Conservation (phyloP, 2,113 vertebrate genomes). For the Gallinago paraguaiae region DNA sequence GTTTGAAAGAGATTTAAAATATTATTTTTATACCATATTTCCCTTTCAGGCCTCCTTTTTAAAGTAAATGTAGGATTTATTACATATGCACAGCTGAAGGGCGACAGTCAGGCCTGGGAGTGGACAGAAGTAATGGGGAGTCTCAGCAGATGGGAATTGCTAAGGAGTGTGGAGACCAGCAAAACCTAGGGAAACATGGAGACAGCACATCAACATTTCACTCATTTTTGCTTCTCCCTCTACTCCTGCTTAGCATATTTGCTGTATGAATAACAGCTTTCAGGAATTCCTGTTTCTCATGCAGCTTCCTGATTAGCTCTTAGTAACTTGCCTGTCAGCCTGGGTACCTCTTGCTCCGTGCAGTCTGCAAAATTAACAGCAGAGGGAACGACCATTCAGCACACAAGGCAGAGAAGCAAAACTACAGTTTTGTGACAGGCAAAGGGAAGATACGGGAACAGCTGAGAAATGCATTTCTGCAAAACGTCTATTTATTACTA, state of each 20-base stretch:
- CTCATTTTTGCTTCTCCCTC: neutral
- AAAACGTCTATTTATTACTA: neutral
- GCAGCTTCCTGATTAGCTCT: neutral
- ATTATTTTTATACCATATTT: neutral
- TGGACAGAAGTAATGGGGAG: fast-evolving
- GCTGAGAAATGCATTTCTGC: neutral
- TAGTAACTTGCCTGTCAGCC: neutral
- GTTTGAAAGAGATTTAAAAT: neutral
- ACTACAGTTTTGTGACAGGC: neutral
- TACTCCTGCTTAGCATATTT: neutral
- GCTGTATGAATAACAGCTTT: neutral
- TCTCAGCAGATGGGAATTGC: neutral
- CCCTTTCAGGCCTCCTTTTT: neutral
- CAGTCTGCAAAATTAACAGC: neutral
- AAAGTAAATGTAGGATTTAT: neutral
- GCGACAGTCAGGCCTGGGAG: neutral
- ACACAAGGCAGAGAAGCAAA: neutral
- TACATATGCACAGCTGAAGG: neutral
- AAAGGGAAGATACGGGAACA: neutral
- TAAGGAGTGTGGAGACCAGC: neutral
- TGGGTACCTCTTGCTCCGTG: neutral
- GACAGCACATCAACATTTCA: neutral
- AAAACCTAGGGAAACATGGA: neutral
- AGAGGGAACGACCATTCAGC: neutral
- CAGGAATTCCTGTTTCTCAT: neutral